Evolutionary conservation across 1,140 invertebrate genomes (phyloP).

Genomic region (Brachionus sp.): DNA sequence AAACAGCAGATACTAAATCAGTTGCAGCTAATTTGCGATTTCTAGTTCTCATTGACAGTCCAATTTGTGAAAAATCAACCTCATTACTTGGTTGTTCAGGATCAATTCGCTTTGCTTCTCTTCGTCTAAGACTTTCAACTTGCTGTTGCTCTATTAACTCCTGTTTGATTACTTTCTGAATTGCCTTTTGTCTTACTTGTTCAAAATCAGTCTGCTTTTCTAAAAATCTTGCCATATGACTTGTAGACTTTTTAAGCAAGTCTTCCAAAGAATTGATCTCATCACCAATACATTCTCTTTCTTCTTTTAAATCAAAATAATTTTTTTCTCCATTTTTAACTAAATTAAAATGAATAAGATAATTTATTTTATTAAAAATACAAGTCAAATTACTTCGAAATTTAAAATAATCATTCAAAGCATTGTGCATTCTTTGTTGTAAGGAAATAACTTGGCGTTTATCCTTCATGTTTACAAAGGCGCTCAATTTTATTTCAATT

Average conservation of each 20-base stretch:
- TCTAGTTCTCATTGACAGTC: not conserved
- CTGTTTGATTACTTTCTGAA: slow-evolving; percentile 12
- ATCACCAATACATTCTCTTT: not conserved
- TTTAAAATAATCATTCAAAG: not conserved
- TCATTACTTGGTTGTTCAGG: not conserved
- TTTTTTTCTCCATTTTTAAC: slow-evolving; percentile 29
- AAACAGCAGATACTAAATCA: not conserved
- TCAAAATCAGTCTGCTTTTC: slow-evolving; percentile 15
- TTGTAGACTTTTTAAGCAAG: not conserved
- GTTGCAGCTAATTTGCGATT: not conserved
- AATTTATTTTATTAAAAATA: not conserved
- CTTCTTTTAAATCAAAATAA: slow-evolving; percentile 4
- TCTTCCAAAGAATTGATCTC: not conserved
- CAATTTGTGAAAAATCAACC: not conserved
- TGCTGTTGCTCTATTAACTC: slow-evolving; percentile 28
- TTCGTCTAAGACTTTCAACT: not conserved
- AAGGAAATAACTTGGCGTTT: slow-evolving; percentile 18
- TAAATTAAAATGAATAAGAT: not conserved
- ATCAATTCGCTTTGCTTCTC: not conserved
- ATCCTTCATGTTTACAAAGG: not conserved
- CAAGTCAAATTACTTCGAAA: not conserved
- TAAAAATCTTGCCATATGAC: slow-evolving; percentile 29
- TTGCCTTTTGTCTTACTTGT: not conserved
- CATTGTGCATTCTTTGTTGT: slow-evolving; percentile 21
- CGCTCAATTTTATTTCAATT: not conserved